Evolutionary conservation across 2,888 invertebrate species (phyloP), one percentile per base, ranked within the genome.

Genomic region (Orthonevra nobilis): DNA sequence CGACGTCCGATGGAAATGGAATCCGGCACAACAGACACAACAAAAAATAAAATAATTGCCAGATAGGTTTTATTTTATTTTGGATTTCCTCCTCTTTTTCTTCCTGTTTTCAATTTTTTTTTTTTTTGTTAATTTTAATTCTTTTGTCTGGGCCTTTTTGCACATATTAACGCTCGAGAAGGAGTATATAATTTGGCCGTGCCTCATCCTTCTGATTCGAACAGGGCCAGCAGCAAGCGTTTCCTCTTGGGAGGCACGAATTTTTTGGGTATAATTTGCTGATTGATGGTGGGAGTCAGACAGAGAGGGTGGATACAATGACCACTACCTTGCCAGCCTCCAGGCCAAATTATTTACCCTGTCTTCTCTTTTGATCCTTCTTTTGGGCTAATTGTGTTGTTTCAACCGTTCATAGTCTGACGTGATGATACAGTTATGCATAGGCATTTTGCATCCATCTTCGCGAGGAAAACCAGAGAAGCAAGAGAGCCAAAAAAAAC

Each of bases 1-100:
- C 66, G 66, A 68, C 79, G 73, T 66, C 73, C 61, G 56, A 42
- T 68, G 46, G 66, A 68, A 79, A 79, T 79, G 79, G 79, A 79
- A 66, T 61, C 79, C 60, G 30, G n/a, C n/a, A 46, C 40, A 30
- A 30, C 44, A 66, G 72, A 64, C 72, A 63, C 3, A 69, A 40
- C n/a, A n/a, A 44, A 70, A 46, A 42, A 44, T 3, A 32, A 42
- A 50, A 20, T 48, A 32, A 19, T 15, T 40, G 30, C 50, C 30
- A n/a, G n/a, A n/a, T n/a, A n/a, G 23, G 42, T 14, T 50, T 42
- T 64, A 46, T 42, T 30, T 32, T 17, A n/a, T n/a, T n/a, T n/a
- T n/a, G n/a, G n/a, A n/a, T n/a, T n/a, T n/a, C n/a, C n/a, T n/a
- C 7, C 20, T n/a, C 15, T 20, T 5, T 2, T 17, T 10, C 10